Base-by-base conservation (phyloP, 2,797 vertebrate genomes). In the Scolopax bukidnonensis region DNA sequence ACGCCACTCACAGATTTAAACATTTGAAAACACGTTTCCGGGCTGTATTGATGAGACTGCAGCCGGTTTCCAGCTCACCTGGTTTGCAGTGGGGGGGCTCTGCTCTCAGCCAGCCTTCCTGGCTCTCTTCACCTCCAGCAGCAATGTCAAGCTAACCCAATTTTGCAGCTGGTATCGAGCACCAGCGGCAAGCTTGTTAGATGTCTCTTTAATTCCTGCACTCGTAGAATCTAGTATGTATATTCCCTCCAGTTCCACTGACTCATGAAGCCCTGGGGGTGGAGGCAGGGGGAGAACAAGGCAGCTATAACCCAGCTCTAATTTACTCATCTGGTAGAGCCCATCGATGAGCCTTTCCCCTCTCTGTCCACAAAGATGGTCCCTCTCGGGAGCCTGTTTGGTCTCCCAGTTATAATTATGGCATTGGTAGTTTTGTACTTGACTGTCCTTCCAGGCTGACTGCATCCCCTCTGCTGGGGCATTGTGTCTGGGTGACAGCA, bases 181-280 rank as follows among this genome's bases (percentile, higher is more conserved):
- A 88, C 96, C 82, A 81, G 65, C 65, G 96, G 96, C 79, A 60
- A 80, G 85, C 76, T 95, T 60, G 30, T 13, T 93, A 88, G 79
- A 95, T 96, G 85, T 95, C 92, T 97, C 89, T 95, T 92, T 87
- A 95, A 94, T 96, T 96, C 89, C 86, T 80, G 73, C 83, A 78
- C 82, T 95, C 92, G 88, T 65, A 96, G 80, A 77, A 86, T 93
- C 90, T 56, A 48, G 75, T 90, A 63, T 94, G 10, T 90, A 64
- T 97, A 96, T 88, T 89, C 81, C 92, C 83, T 94, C 69, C 90
- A 51, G 96, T 95, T 91, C 73, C 71, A 93, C 60, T 96, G 94
- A 95, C 86, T 95, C 95, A 95, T 23, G 23, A 43, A 51, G 88
- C 89, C 64, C 78, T 36, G 61, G 45, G 77, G 87, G 61, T 0